Evolutionary conservation across 2,113 vertebrate genomes (phyloP).

Genomic region (Cyprinus carpio): DNA sequence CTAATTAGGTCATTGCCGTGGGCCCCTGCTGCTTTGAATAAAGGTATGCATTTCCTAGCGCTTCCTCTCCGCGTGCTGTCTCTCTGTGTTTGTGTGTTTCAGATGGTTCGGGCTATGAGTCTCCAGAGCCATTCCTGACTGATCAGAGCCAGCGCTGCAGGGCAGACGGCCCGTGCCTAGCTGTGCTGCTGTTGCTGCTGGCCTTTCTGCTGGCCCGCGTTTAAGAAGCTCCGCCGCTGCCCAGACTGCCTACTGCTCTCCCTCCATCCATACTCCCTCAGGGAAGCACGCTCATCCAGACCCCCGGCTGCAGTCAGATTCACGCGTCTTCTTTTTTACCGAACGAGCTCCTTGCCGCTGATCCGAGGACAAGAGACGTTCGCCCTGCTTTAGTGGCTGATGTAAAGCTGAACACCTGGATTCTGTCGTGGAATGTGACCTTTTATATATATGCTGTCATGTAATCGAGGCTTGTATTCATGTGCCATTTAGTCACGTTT

Average conservation of each 20-base stretch:
- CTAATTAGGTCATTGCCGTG: constrained; percentile 53
- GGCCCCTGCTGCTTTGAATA: constrained; percentile 38
- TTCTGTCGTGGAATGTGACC: constrained; percentile 38
- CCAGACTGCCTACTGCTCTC: constrained; percentile 70
- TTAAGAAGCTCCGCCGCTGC: constrained; percentile 42
- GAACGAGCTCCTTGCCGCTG: background rate
- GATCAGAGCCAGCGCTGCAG: constrained; percentile 65
- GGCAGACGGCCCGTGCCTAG: constrained; percentile 51
- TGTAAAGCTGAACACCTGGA: constrained; percentile 27
- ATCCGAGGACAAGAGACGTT: constrained; percentile 6
- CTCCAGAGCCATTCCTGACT: constrained; percentile 78
- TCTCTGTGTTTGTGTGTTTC: constrained; percentile 60
- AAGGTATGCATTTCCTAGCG: constrained; percentile 52
- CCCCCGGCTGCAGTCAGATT: background rate
- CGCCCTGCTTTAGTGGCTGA: background rate
- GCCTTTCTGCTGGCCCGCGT: constrained; percentile 60
- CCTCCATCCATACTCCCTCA: constrained; percentile 72
- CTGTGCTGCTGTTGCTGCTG: constrained; percentile 52
- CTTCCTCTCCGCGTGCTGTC: constrained; percentile 32
- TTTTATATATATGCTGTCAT: constrained; percentile 33
- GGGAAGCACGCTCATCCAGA: constrained; percentile 69
- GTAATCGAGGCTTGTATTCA: constrained; percentile 39
- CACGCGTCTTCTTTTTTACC: background rate
- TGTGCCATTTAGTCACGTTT: constrained; percentile 52
- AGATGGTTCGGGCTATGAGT: constrained; percentile 80